Evolutionary conservation across 2,888 invertebrate species (phyloP), one percentile per base, ranked within the genome.

Genomic region (Calliscelio sp.): DNA sequence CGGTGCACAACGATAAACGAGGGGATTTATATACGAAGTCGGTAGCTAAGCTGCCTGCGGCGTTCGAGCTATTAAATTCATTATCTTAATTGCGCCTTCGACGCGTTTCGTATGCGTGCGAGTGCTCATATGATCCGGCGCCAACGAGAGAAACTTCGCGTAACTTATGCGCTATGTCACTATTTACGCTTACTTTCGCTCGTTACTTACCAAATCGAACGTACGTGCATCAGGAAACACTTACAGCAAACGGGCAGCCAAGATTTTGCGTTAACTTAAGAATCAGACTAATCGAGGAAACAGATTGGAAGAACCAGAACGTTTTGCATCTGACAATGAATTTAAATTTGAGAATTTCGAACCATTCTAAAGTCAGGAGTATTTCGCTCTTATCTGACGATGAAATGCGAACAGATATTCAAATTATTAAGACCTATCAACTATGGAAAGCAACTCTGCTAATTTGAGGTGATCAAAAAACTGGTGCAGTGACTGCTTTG

Each of bases 71-170:
- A 90, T 90, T 89, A 90, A 90, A 91, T 91, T 89, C 90, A 91
- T 92, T 91, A 91, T 89, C 89, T 91, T 91, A 91, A 91, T 91
- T 89, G 88, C 89, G 86, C 87, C 89, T 87, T 87, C 87, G 88
- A 88, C 89, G 90, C 90, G 89, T 89, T 87, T 89, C 73, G 55
- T 77, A 71, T 73, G 63, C 75, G 68, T 70, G 73, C 55, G 38
- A 77, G 46, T 66, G 59, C 66, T 25, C 41, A 49, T 74, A 65
- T 44, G 79, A 74, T 11, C 44, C 18, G 66, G 63, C 59, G 75
- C 63, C 55, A 35, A 57, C 46, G 82, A n/a, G n/a, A 71, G 82
- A 82, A 82, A 82, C 82, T 82, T 49, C 14, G 70, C 55, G 6
- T 18, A 73, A 78, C 57, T 73, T 57, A 44, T 41, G 20, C 53